Percentiles rank a stretch among this genome's conserved stretches.
phyloP scores from a whole-genome alignment of 2,113 vertebrate genomes.

The Lophius piscatorius region DNA sequence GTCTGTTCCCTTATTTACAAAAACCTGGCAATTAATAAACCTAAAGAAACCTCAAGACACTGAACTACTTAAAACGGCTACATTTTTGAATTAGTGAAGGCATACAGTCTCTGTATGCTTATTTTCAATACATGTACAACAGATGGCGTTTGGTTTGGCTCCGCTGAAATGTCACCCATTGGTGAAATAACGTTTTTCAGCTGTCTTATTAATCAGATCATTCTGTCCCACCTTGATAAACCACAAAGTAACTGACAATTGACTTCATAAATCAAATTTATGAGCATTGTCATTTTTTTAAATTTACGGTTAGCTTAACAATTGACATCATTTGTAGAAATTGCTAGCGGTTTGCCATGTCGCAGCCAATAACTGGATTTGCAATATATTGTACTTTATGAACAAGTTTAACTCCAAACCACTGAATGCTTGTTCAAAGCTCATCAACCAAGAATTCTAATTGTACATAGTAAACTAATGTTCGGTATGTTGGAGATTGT shows the following conservation, averaged over 20 bases:
- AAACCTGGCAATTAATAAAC: slow-evolving; percentile 35
- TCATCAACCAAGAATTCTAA: slow-evolving; percentile 61
- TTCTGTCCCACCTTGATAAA: neutral
- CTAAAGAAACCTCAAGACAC: slow-evolving; percentile 26
- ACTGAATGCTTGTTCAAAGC: slow-evolving; percentile 58
- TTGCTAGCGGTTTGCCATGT: slow-evolving; percentile 18
- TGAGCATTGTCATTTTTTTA: too few relatives aligned
- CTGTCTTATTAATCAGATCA: neutral
- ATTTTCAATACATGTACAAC: slow-evolving; percentile 25
- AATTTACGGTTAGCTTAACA: too few relatives aligned
- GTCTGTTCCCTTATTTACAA: slow-evolving; percentile 54
- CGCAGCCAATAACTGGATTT: slow-evolving; percentile 35
- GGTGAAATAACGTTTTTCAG: slow-evolving; percentile 32
- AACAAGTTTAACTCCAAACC: slow-evolving; percentile 51
- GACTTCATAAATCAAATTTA: too few relatives aligned
- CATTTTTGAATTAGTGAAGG: slow-evolving; percentile 22
- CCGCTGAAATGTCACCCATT: slow-evolving; percentile 34
- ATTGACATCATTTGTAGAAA: slow-evolving; percentile 6
- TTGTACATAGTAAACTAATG: slow-evolving; percentile 78
- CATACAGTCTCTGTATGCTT: slow-evolving; percentile 23
- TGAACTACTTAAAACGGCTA: slow-evolving; percentile 32
- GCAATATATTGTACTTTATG: slow-evolving; percentile 37
- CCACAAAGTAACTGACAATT: neutral
- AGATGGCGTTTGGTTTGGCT: slow-evolving; percentile 25
- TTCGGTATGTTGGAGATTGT: slow-evolving; percentile 62